Percentiles rank a stretch among this genome's conserved stretches.
These are phyloP conservation scores for Pollicipes pollicipes DNA, from an alignment of 1,140 invertebrate species.

Conservation along the genomic window DNA sequence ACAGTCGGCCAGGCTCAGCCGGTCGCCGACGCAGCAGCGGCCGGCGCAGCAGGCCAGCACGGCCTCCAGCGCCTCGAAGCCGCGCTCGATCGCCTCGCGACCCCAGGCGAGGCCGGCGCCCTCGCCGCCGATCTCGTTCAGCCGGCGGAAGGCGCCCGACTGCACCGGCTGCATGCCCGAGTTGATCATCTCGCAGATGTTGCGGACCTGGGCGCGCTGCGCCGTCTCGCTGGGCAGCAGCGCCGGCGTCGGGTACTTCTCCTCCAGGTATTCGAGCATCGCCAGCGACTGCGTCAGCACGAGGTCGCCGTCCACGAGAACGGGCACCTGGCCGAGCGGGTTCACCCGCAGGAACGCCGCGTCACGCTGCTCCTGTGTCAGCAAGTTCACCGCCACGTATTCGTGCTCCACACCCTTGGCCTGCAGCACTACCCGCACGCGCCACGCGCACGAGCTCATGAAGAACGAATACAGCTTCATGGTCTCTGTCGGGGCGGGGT, in stretches of 20 bases:
- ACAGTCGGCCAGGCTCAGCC: slow-evolving; percentile 81
- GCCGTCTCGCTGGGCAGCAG: slow-evolving; percentile 62
- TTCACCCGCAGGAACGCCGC: slow-evolving; percentile 12
- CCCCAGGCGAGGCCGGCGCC: slow-evolving; percentile 44
- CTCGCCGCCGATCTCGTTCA: slow-evolving; percentile 47
- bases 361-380: slow-evolving; percentile 8
- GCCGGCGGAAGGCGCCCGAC: slow-evolving; percentile 59
- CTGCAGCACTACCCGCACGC: slow-evolving; percentile 14
- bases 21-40: slow-evolving; percentile 83
- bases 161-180: slow-evolving; percentile 88
- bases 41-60: slow-evolving; percentile 60
- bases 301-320: slow-evolving; percentile 13
- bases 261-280: slow-evolving; percentile 88
- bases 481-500: no score
- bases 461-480: slow-evolving; percentile 17
- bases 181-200: slow-evolving; percentile 61
- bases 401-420: background rate
- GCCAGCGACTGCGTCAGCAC: slow-evolving; percentile 57
- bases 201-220: slow-evolving; percentile 47
- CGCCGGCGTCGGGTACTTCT: slow-evolving; percentile 61
- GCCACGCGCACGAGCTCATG: slow-evolving; percentile 17
- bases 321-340: slow-evolving; percentile 12
- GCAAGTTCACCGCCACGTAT: background rate
- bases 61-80: slow-evolving; percentile 74
- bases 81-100: slow-evolving; percentile 72